Evolutionary conservation across 2,888 invertebrate genomes (phyloP).

Genomic region (Galeopsomyia nigrocyanea): DNA sequence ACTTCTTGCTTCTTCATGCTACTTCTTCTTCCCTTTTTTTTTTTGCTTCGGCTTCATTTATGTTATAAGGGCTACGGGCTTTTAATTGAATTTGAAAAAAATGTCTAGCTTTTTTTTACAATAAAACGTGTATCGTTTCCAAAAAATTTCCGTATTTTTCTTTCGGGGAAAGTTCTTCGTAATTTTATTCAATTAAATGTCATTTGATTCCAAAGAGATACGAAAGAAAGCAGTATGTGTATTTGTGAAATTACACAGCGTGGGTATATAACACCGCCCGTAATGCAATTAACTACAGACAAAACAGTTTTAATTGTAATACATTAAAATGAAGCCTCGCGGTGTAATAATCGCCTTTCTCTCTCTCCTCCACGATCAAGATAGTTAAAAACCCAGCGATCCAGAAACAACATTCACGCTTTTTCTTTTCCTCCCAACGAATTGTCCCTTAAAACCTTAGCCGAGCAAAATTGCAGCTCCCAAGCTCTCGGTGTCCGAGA

Average conservation of each 20-base stretch:
- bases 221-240: too few species aligned
- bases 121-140: not conserved
- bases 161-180: too few species aligned
- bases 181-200: too few species aligned
- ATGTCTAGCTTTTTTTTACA: too few species aligned
- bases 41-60: conserved; percentile 6
- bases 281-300: too few species aligned
- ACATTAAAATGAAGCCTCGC: not conserved
- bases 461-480: conserved; percentile 22
- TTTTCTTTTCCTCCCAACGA: conserved; percentile 7
- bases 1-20: not conserved
- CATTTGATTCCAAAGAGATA: too few species aligned
- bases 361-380: conserved; percentile 18
- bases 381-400: not conserved
- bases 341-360: not conserved
- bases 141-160: not conserved
- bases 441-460: not conserved
- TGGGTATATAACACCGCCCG: too few species aligned
- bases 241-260: too few species aligned
- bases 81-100: conserved; percentile 34
- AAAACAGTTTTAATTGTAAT: conserved; percentile 16
- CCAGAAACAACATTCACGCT: conserved; percentile 21
- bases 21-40: too few species aligned
- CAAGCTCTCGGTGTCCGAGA: conserved; percentile 50
- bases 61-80: not conserved